Base-by-base conservation (phyloP, 2,797 vertebrate genomes). In the Melanitta fusca region DNA sequence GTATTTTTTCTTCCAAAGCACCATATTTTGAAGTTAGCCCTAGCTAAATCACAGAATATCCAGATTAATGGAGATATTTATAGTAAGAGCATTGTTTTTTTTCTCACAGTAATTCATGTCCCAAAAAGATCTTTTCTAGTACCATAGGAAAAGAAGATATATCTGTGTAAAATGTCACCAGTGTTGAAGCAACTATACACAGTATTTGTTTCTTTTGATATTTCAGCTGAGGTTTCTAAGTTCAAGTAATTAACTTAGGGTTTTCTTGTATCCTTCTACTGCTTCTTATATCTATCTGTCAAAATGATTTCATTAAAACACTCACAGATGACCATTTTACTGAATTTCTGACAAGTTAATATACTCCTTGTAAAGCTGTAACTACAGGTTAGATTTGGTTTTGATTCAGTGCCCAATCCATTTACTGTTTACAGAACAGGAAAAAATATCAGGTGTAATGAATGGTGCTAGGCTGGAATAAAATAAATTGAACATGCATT, bases 1-100 rank as follows among this genome's bases (percentile, higher is more conserved):
- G 91, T 51, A 96, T 81, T 96, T 58, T 72, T 15, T 89, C 94
- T 96, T 70, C 75, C 81, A 85, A 92, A 95, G 88, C 65, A 92
- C 64, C 45, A 11, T 68, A 81, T 96, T 97, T 89, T 85, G 68
- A 91, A 92, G 61, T 22, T 28, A 93, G 65, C 24, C 15, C 47
- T 34, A 61, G 45, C 34, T 80, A 82, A 94, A 93, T 84, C 80
- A 92, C 36, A 62, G 24, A 74, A 27, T 80, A 92, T 64, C 68
- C 47, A 75, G 71, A 77, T 84, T 88, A 94, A 93, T 82, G 91
- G 90, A 91, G 28, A 89, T 51, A 41, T 68, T 93, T 91, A 57
- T 77, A 70, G 51, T 68, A 78, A 88, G 5, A 87, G 2, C 32
- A 78, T 69, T 91, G 71, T 70, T 94, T 86, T 49, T 49, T 49